These are phyloP conservation scores for Zaprionus camerounensis DNA, from an alignment of 1,140 invertebrate species.

Conservation along the genomic window DNA sequence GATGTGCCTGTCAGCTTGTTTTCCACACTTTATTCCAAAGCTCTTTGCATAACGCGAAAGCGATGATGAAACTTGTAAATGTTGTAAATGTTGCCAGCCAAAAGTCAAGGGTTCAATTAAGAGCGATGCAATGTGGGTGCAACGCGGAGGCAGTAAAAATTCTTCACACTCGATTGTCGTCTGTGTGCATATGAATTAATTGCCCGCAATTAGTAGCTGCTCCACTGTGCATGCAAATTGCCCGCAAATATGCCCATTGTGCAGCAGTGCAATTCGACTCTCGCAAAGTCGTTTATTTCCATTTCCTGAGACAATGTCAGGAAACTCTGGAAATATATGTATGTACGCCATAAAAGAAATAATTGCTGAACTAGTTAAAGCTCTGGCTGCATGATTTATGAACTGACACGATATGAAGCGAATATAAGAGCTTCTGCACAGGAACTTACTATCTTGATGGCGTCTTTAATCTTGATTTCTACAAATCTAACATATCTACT, in stretches of 20 bases:
- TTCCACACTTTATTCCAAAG: conserved; percentile 16
- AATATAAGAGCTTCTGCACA: conserved; percentile 9
- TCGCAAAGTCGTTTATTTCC: background rate
- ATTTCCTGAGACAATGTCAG: conserved; percentile 13
- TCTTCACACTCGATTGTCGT: conserved; percentile 17
- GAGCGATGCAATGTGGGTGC: conserved; percentile 23
- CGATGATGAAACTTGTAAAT: conserved; percentile 14
- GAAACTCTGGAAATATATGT: conserved; percentile 5
- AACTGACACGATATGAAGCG: background rate
- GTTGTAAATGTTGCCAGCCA: background rate
- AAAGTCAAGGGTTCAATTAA: conserved; percentile 18
- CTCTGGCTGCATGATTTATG: background rate
- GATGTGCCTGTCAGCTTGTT: conserved; percentile 32
- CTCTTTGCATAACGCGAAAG: conserved; percentile 3
- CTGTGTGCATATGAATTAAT: conserved; percentile 52
- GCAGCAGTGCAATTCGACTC: background rate
- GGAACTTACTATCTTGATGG: background rate
- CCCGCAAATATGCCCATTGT: background rate
- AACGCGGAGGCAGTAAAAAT: conserved; percentile 20
- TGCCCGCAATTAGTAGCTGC: conserved; percentile 44
- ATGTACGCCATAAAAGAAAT: conserved; percentile 4
- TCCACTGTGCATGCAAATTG: conserved; percentile 41
- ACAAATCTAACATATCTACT: conserved; percentile 1
- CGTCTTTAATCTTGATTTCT: conserved; percentile 1
- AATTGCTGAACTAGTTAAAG: background rate